Evolutionary conservation across 2,797 vertebrate species (phyloP), one percentile per base, ranked within the genome.

Genomic region (Leptatherina wallacei): DNA sequence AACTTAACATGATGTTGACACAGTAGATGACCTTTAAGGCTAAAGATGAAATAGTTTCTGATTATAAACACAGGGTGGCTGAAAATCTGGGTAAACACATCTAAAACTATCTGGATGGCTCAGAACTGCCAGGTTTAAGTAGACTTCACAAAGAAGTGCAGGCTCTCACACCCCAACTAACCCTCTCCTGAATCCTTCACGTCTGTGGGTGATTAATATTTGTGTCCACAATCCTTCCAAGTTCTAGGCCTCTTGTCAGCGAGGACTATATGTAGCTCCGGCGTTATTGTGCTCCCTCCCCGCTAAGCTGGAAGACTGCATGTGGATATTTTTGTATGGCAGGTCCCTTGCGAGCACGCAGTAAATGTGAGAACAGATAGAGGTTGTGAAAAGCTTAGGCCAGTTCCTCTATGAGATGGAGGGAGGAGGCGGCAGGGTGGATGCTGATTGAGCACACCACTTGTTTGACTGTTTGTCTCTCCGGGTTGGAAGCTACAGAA

Each of bases 131-230:
- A 0, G 52, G 36, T 67, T 33, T 22, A 27, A 55, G 35, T 30
- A 59, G 56, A 66, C 47, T 70, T 30, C 56, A 57, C 58, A 56
- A 18, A 74, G 59, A 44, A 54, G 72, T 33, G 3, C 40, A 38
- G 49, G 22, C 71, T 72, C 13, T 33, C 16, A 52, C 40, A 40
- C 60, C 65, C 12, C 61, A 76, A 29, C 64, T 18, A 20, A 65
- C 49, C 59, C 71, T 62, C 78, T 56, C 61, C 83, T 68, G 87
- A 61, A 71, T 82, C 73, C 80, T 79, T 75, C 78, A 63, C 47
- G 40, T 82, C 84, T 1, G 38, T 10, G 77, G 71, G 82, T 89
- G 89, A 90, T 90, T 88, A 82, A 88, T 90, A 84, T 87, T 85
- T 78, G 82, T 83, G 70, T 87, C 79, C 33, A 65, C 87, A 80